Percentiles rank a stretch among this genome's conserved stretches.
Evolutionary conservation across 2,113 vertebrate genomes (phyloP).

Genomic region (Aegithalos caudatus): DNA sequence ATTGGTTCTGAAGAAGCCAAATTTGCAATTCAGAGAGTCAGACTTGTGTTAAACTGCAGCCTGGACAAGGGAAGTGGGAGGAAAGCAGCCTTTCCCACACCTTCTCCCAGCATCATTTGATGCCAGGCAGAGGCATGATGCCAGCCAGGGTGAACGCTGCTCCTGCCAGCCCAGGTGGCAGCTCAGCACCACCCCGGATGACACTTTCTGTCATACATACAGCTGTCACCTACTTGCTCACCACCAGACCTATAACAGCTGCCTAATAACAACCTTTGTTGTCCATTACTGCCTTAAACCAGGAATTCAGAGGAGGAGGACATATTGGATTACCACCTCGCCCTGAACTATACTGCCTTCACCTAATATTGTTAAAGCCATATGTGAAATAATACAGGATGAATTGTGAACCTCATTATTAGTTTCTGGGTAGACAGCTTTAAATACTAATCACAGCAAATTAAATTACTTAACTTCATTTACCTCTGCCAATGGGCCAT

Average conservation of each 20-base stretch:
- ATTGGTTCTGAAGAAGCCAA: neutral
- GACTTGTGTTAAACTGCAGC: neutral
- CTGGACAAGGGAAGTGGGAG: neutral
- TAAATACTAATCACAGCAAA: constrained; percentile 62
- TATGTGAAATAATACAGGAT: constrained; percentile 29
- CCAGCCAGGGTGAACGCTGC: accelerated
- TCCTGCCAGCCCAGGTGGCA: neutral
- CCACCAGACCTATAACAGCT: neutral
- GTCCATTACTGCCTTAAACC: neutral
- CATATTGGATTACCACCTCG: constrained; percentile 11
- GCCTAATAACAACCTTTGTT: neutral
- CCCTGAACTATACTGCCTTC: neutral
- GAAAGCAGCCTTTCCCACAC: neutral
- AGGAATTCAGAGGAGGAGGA: neutral
- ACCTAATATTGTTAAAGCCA: constrained; percentile 15
- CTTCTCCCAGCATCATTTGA: accelerated
- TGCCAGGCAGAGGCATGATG: accelerated
- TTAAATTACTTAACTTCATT: constrained; percentile 61
- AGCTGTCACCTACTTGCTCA: neutral
- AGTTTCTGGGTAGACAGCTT: constrained; percentile 29
- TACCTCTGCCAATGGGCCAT: constrained; percentile 28
- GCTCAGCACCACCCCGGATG: neutral
- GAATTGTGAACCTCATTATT: constrained; percentile 13
- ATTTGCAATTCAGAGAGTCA: neutral
- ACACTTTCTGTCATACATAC: neutral